Percentiles rank a stretch among this genome's conserved stretches.
These are phyloP conservation scores for Oreochromis tanganicae DNA, from an alignment of 2,113 vertebrate species.

Conservation along the genomic window DNA sequence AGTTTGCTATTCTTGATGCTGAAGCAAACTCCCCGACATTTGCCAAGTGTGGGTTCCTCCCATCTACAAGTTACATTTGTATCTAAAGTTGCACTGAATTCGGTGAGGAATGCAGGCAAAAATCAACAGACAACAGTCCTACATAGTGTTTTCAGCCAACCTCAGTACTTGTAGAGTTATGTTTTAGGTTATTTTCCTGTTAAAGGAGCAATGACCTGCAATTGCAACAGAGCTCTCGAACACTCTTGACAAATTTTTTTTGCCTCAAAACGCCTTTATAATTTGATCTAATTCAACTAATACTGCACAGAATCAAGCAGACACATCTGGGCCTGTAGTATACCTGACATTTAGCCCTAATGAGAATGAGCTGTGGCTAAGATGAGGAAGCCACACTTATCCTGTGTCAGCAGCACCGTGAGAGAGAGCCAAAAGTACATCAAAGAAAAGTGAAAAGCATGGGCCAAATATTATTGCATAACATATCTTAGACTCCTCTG, in stretches of 20 bases:
- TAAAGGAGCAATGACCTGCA: neutral
- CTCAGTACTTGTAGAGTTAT: neutral
- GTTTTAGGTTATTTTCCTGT: neutral
- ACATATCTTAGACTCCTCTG: neutral
- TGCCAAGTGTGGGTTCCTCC: neutral
- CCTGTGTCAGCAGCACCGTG: neutral
- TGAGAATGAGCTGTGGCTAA: neutral
- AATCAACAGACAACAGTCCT: accelerated
- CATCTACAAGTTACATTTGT: neutral
- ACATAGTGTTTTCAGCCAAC: neutral
- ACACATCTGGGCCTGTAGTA: neutral
- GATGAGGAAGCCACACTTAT: neutral
- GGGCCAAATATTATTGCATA: neutral
- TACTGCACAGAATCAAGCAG: neutral
- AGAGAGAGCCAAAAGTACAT: neutral
- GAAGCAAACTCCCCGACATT: neutral
- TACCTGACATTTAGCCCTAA: neutral
- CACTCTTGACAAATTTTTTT: neutral
- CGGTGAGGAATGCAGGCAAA: neutral
- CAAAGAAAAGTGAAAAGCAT: accelerated
- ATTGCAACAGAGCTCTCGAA: neutral
- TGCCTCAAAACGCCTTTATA: neutral
- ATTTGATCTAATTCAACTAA: neutral
- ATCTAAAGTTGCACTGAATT: neutral
- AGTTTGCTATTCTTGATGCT: neutral